Conservation (phyloP, 2,888 invertebrate genomes). For the Eutolmus rufibarbis region DNA sequence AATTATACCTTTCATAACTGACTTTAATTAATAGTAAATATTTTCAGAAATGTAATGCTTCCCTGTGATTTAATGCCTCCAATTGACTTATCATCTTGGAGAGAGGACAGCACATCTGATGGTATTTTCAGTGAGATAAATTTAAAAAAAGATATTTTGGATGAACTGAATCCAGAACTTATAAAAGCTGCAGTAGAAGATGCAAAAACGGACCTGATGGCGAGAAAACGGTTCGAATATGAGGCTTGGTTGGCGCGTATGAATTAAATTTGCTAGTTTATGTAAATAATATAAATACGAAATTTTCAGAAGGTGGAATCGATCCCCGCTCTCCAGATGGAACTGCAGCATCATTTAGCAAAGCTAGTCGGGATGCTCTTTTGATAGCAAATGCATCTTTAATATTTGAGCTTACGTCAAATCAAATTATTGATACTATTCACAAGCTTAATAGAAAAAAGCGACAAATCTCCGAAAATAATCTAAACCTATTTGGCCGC, state of each 20-base stretch:
- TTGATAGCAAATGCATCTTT: conserved; percentile 85
- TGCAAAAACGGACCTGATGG: conserved; percentile 78
- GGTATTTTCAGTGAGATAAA: conserved; percentile 64
- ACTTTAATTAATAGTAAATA: neutral
- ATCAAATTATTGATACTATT: conserved; percentile 78
- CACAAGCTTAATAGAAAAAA: conserved; percentile 68
- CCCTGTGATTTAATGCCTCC: conserved; percentile 76
- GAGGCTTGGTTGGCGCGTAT: conserved; percentile 79
- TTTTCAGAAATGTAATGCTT: conserved; percentile 72
- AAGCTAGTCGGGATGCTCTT: conserved; percentile 84
- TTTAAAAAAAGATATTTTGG: conserved; percentile 64
- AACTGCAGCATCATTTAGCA: conserved; percentile 88
- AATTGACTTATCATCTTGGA: conserved; percentile 76
- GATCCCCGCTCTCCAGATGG: conserved; percentile 88
- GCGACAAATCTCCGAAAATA: conserved; percentile 77
- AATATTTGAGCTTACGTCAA: conserved; percentile 85
- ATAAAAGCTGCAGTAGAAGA: conserved; percentile 78
- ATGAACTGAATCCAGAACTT: conserved; percentile 75
- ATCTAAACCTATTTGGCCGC: conserved; percentile 64
- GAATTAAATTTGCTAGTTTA: conserved; percentile 49
- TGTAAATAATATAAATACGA: neutral
- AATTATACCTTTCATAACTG: conserved; percentile 47
- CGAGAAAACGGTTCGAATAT: conserved; percentile 80
- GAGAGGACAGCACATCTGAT: conserved; percentile 63
- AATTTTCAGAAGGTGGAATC: conserved; percentile 72